phyloP scores from a whole-genome alignment of 2,888 invertebrate genomes.

The Boloria selene region DNA sequence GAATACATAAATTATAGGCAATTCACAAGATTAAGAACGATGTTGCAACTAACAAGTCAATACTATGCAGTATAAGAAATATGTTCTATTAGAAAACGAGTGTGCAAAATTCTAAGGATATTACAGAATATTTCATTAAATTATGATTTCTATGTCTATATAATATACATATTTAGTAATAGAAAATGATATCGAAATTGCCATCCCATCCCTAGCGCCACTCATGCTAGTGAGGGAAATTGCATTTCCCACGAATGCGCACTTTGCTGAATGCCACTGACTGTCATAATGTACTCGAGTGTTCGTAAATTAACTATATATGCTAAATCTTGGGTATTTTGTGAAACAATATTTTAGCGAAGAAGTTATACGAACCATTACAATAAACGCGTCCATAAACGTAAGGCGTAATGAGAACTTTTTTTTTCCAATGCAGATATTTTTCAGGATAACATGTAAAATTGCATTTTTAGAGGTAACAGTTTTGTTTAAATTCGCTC shows the following conservation, averaged over 20 bases:
- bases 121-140: too few relatives aligned
- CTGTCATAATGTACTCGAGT: constrained; percentile 61
- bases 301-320: constrained; percentile 58
- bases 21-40: too few relatives aligned
- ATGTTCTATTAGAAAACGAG: too few relatives aligned
- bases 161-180: background rate
- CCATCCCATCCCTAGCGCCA: constrained; percentile 39
- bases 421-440: constrained; percentile 24
- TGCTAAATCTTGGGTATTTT: constrained; percentile 43
- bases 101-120: too few relatives aligned
- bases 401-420: constrained; percentile 29
- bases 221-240: constrained; percentile 59
- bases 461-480: constrained; percentile 8
- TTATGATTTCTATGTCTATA: background rate
- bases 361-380: constrained; percentile 23
- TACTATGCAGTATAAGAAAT: too few relatives aligned
- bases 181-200: constrained; percentile 9
- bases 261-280: constrained; percentile 67
- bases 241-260: constrained; percentile 63
- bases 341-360: constrained; percentile 29
- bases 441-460: constrained; percentile 3
- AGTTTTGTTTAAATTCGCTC: background rate
- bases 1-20: too few relatives aligned
- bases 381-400: constrained; percentile 16
- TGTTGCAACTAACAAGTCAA: too few relatives aligned